phyloP scores from a whole-genome alignment of 92 coral and sea anemone species.

The Phenganax stokvisi region DNA sequence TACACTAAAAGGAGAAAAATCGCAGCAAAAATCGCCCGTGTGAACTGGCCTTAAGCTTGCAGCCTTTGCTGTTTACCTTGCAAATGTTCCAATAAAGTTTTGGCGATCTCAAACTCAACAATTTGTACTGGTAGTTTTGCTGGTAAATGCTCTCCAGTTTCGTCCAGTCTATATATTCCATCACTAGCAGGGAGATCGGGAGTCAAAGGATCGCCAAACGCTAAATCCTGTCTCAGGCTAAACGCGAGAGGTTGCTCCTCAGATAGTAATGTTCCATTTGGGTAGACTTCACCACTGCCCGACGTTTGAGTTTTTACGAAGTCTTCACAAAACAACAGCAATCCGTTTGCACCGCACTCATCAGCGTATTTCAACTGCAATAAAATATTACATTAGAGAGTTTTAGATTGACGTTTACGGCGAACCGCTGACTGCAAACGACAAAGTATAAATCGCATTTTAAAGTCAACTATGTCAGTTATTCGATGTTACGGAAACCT shows the following conservation, averaged over 20 bases:
- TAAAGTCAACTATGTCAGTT: too few relatives aligned
- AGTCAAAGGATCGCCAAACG: conserved; percentile 80
- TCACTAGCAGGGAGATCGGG: conserved; percentile 71
- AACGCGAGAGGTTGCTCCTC: conserved; percentile 69
- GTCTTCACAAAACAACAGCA: conserved; percentile 58
- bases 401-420: too few relatives aligned
- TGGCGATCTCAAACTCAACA: conserved; percentile 75
- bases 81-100: conserved; percentile 56
- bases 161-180: conserved; percentile 62
- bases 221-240: conserved; percentile 42
- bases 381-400: too few relatives aligned
- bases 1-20: not conserved
- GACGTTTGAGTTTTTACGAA: conserved; percentile 40
- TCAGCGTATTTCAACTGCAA: conserved; percentile 60
- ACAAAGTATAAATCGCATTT: too few relatives aligned
- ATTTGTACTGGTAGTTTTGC: conserved; percentile 83
- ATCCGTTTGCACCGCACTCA: conserved; percentile 65
- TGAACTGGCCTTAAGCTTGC: not conserved
- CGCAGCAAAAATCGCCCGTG: not conserved
- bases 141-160: conserved; percentile 55
- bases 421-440: too few relatives aligned
- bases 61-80: conserved; percentile 47
- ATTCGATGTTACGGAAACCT: too few relatives aligned
- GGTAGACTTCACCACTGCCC: conserved; percentile 58
- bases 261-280: conserved; percentile 75